These are phyloP conservation scores for Pteruthius melanotis DNA, from an alignment of 2,113 vertebrate genomes.

Conservation along the genomic window DNA sequence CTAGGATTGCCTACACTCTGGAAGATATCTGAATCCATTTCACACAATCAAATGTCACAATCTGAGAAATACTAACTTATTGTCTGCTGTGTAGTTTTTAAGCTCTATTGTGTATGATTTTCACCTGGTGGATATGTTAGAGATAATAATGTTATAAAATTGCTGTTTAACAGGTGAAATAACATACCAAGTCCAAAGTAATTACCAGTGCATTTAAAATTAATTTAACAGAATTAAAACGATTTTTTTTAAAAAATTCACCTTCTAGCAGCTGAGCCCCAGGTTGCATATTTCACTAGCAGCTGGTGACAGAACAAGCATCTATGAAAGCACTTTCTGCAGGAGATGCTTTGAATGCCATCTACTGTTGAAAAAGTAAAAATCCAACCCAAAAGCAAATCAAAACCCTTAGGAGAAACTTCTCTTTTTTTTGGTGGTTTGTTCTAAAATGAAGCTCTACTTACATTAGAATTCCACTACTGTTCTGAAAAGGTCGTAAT, in stretches of 20 bases:
- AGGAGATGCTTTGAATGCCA: conserved; percentile 49
- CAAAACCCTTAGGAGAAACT: not conserved
- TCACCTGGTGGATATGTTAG: not conserved
- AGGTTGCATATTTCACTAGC: not conserved
- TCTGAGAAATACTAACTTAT: not conserved
- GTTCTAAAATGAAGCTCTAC: not conserved
- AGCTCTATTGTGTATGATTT: not conserved
- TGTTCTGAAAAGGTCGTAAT: not conserved
- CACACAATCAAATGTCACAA: not conserved
- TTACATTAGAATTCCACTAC: not conserved
- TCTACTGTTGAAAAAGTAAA: conserved; percentile 44
- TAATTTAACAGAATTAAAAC: not conserved
- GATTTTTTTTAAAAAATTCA: not conserved
- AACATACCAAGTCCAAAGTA: not conserved
- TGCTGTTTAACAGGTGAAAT: not conserved
- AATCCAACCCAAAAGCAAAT: not conserved
- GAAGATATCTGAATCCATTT: not conserved
- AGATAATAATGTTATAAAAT: not conserved
- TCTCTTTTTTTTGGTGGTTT: not conserved
- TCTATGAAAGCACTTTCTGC: not conserved
- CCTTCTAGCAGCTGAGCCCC: not conserved
- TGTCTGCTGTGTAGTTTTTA: not conserved
- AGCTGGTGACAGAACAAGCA: not conserved
- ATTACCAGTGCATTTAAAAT: not conserved
- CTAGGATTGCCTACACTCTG: not conserved